These are phyloP conservation scores for Polypedilum pembai DNA, from an alignment of 1,140 invertebrate genomes.

Conservation along the genomic window DNA sequence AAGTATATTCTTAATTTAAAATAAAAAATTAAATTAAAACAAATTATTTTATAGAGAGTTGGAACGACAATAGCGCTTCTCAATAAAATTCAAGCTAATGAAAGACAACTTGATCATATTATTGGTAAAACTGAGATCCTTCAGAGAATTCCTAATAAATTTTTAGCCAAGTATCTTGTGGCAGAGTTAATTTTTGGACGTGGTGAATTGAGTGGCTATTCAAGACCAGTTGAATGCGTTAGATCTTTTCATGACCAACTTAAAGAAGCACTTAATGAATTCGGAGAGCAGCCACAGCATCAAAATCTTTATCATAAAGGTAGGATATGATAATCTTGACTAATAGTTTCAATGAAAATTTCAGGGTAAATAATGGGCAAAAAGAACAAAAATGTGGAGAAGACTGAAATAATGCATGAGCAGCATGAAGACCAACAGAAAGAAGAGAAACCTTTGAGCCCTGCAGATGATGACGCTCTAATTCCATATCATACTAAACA, in stretches of 20 bases:
- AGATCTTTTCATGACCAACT: constrained; percentile 54
- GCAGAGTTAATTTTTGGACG: constrained; percentile 78
- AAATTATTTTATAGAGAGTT: constrained; percentile 53
- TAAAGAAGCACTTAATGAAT: constrained; percentile 39
- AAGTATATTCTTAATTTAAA: constrained; percentile 35
- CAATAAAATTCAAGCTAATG: constrained; percentile 61
- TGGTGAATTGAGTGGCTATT: constrained; percentile 54
- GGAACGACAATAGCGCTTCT: constrained; percentile 65
- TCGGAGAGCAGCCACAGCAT: constrained; percentile 32
- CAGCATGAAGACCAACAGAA: background rate
- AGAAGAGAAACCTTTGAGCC: background rate
- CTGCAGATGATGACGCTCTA: constrained; percentile 36
- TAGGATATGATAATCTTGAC: constrained; percentile 32
- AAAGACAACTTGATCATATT: constrained; percentile 54
- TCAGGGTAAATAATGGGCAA: background rate
- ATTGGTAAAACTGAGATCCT: constrained; percentile 55
- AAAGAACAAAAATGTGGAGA: background rate
- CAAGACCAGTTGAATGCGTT: constrained; percentile 62
- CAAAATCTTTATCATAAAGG: constrained; percentile 34
- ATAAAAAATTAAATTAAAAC: constrained; percentile 33
- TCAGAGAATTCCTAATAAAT: constrained; percentile 58
- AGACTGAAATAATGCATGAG: background rate
- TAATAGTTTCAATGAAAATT: background rate
- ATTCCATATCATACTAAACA: constrained; percentile 45
- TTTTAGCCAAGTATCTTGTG: constrained; percentile 65